Percentiles rank a stretch among this genome's conserved stretches.
These are phyloP conservation scores for Pangasius sanitwongsei DNA, from an alignment of 2,797 vertebrate species.

Conservation along the genomic window DNA sequence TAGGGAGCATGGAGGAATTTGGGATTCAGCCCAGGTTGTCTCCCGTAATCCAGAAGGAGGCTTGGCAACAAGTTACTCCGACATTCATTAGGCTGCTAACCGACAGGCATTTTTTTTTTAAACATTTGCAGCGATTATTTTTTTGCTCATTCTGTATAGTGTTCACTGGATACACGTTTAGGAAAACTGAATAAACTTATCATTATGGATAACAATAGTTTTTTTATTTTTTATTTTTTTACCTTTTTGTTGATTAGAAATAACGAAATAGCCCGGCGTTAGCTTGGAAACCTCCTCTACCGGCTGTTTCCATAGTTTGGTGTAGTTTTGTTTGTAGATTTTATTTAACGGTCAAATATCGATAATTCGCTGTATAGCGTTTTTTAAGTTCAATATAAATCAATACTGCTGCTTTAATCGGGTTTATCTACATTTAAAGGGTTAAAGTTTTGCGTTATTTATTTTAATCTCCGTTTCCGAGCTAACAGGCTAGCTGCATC, in stretches of 20 bases:
- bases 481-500: conserved; percentile 25
- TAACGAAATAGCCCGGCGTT: neutral
- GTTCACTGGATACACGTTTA: neutral
- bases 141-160: neutral
- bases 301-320: neutral
- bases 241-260: neutral
- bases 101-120: neutral
- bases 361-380: neutral
- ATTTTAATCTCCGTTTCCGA: neutral
- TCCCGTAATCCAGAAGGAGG: conserved; percentile 18
- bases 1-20: neutral
- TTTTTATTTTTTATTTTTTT: neutral
- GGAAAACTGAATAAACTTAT: neutral
- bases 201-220: neutral
- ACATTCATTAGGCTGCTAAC: conserved; percentile 4
- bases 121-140: neutral
- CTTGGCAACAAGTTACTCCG: conserved; percentile 40
- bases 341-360: neutral
- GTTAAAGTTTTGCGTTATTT: neutral
- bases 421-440: neutral
- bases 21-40: conserved; percentile 44
- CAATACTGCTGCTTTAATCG: neutral
- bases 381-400: neutral
- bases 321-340: neutral
- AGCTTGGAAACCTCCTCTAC: neutral